Evolutionary conservation across 2,113 vertebrate species (phyloP).

Genomic region (Trichechus manatus): DNA sequence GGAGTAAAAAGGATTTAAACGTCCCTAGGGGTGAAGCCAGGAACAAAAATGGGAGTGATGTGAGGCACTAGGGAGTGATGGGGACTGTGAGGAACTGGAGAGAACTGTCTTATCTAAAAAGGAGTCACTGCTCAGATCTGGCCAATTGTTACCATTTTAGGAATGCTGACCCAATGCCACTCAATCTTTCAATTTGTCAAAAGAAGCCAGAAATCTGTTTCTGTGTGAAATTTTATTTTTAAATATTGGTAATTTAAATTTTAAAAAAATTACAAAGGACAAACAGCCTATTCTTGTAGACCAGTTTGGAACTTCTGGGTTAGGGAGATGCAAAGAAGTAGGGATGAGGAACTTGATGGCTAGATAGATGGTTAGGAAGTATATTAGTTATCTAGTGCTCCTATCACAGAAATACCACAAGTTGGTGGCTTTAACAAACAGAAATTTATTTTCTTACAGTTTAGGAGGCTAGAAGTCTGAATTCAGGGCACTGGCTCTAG

Average conservation of each 20-base stretch:
- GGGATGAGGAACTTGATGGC: neutral
- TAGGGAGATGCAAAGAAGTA: neutral
- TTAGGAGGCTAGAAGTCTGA: no score
- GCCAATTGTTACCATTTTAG: no score
- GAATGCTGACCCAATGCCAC: neutral
- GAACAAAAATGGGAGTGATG: neutral
- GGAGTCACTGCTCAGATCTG: neutral
- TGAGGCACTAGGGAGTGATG: neutral
- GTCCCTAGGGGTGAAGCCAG: neutral
- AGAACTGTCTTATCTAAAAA: neutral
- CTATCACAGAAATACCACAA: no score
- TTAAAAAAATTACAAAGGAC: neutral
- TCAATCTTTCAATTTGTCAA: neutral
- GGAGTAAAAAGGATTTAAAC: neutral
- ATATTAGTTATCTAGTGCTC: no score
- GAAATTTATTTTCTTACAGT: no score
- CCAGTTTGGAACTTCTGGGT: neutral
- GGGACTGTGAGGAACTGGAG: neutral
- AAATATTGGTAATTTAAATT: neutral
- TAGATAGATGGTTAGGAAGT: no score
- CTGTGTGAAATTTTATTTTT: neutral
- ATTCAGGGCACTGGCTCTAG: no score
- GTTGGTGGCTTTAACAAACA: no score
- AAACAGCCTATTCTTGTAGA: neutral
- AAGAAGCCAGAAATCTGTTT: constrained; percentile 11